A percentile compares a stretch with the other conserved stretches of the same genome.
Evolutionary conservation across 2,888 invertebrate genomes (phyloP).

Genomic region (Seira ritae): DNA sequence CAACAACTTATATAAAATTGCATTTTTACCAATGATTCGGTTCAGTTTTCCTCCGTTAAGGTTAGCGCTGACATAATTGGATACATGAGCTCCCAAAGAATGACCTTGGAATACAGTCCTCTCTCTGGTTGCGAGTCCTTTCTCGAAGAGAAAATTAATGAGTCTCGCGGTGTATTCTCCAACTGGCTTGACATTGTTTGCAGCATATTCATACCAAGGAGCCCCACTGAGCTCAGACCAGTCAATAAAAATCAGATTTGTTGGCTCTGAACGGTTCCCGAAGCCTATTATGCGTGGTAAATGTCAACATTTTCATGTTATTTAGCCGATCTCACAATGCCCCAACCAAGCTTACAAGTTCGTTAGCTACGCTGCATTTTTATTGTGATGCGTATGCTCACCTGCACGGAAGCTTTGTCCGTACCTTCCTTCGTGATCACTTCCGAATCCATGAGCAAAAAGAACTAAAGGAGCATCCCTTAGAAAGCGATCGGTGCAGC

Average conservation of each 20-base stretch:
- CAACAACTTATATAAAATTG: not conserved
- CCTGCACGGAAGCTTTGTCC: conserved; percentile 42
- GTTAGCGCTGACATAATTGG: conserved; percentile 80
- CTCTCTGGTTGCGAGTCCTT: conserved; percentile 78
- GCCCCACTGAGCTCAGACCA: conserved; percentile 80
- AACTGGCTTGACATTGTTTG: conserved; percentile 80
- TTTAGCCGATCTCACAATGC: not conserved
- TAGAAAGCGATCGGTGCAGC: conserved; percentile 39
- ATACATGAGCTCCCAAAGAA: conserved; percentile 82
- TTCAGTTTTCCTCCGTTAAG: conserved; percentile 76
- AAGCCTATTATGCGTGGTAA: too few species aligned
- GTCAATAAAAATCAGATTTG: conserved; percentile 80
- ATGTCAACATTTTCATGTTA: conserved; percentile 9
- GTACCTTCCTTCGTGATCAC: conserved; percentile 53
- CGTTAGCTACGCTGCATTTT: too few species aligned
- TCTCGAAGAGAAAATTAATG: conserved; percentile 80
- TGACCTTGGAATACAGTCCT: conserved; percentile 81
- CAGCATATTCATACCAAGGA: conserved; percentile 81
- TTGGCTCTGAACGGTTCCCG: conserved; percentile 79
- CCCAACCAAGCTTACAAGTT: not conserved
- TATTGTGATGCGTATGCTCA: too few species aligned
- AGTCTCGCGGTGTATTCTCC: conserved; percentile 80
- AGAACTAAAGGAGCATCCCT: conserved; percentile 62
- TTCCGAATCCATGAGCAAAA: conserved; percentile 70
- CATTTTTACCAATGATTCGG: conserved; percentile 60